phyloP scores from a whole-genome alignment of 2,888 invertebrate species.

The Steinernema hermaphroditum region DNA sequence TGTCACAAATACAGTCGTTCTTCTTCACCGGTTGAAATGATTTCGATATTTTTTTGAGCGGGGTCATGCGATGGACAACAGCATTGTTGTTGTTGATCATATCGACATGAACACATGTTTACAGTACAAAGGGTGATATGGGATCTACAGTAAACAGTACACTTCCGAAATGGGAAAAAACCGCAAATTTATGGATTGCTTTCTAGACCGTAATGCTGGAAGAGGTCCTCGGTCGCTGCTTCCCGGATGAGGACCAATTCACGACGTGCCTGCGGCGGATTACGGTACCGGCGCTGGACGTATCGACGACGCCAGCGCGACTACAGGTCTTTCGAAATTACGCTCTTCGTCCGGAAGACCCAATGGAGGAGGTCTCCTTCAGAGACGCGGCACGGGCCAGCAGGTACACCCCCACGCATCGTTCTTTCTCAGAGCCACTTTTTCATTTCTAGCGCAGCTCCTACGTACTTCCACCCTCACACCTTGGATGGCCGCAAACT shows the following conservation, averaged over 20 bases:
- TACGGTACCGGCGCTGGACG: slow-evolving; percentile 59
- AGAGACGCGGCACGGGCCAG: slow-evolving; percentile 60
- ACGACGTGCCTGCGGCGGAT: slow-evolving; percentile 46
- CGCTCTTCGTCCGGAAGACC: slow-evolving; percentile 46
- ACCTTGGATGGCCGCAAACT: slow-evolving; percentile 46
- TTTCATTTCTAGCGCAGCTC: slow-evolving; percentile 53
- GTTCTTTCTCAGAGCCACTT: background rate
- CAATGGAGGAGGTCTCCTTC: slow-evolving; percentile 55
- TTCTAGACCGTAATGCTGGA: slow-evolving; percentile 48
- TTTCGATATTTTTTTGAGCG: too few relatives aligned
- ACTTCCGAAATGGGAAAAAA: too few relatives aligned
- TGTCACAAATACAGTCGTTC: too few relatives aligned
- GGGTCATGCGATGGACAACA: too few relatives aligned
- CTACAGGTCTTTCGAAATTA: slow-evolving; percentile 59
- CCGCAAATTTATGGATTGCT: background rate
- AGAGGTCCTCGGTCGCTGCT: slow-evolving; percentile 49
- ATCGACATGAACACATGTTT: too few relatives aligned
- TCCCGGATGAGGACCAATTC: slow-evolving; percentile 54
- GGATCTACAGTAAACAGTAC: too few relatives aligned
- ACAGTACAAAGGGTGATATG: too few relatives aligned
- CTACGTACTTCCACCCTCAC: slow-evolving; percentile 62
- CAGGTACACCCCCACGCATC: slow-evolving; percentile 38
- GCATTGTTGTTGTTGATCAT: too few relatives aligned
- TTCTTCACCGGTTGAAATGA: too few relatives aligned
- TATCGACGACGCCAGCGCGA: slow-evolving; percentile 53